Evolutionary conservation across 1,140 invertebrate genomes (phyloP), one percentile per base, ranked within the genome.

Genomic region (Belonocnema kinseyi): DNA sequence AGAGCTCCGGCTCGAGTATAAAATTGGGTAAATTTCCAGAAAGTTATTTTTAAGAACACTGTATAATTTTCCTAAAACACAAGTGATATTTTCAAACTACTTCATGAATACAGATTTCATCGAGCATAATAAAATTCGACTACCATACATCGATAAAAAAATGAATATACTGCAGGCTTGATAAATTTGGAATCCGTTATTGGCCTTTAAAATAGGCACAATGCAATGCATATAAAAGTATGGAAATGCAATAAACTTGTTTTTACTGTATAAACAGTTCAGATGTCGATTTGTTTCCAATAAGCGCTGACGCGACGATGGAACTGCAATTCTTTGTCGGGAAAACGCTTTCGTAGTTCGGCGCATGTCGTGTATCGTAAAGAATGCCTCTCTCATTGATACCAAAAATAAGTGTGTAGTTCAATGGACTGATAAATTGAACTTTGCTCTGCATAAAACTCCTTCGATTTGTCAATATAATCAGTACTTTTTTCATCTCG

Each of bases 401-500:
- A 61, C 58, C 19, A 61, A 19, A 61, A 61, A 61, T 33, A 61
- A 61, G 58, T 61, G 12, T 61, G 58, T 61, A 14, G 21, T 26
- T 61, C 58, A 61, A 61, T 61, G 58, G 58, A 61, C 58, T 40
- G 58, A 61, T 61, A 61, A 61, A 61, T 61, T 61, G 58, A 61
- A 61, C 58, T 61, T 61, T 13, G 11, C 58, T 33, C 26, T 61
- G 58, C 58, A 61, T 61, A 61, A 61, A 61, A 12, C 40, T 61
- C 12, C 21, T 26, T 11, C 58, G 26, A 61, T 61, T 33, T 16
- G 26, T 54, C n/a, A 19, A 54, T 54, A 33, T 61, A 7, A 40
- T 61, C 33, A 61, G 21, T 61, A 7, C 13, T 12, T 21, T 46
- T 26, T 61, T 19, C 12, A n/a, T 54, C 13, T 61, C 33, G 16